Percentiles rank a stretch among this genome's conserved stretches.
phyloP scores from a whole-genome alignment of 2,113 vertebrate genomes.

The Orthonyx spaldingii region DNA sequence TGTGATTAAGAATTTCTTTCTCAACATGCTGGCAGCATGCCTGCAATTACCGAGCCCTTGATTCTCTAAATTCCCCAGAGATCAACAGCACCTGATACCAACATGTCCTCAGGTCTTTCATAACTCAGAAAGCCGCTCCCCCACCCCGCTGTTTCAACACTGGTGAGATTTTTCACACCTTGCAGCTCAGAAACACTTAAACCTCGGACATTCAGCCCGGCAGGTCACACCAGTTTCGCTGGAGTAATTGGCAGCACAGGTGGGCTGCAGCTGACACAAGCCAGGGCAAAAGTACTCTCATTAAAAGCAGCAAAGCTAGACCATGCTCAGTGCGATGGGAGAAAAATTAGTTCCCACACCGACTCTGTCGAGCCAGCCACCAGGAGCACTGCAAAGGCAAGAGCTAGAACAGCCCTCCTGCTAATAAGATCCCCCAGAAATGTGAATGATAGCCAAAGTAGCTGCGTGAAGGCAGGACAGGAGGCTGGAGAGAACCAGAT shows the following conservation, averaged over 20 bases:
- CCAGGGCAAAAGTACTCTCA: conserved; percentile 35
- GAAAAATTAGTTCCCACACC: not conserved
- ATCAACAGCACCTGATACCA: conserved; percentile 50
- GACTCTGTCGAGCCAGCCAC: not conserved
- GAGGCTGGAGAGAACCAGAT: not conserved
- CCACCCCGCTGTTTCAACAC: not conserved
- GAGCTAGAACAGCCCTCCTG: not conserved
- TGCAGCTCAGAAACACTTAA: conserved; percentile 36
- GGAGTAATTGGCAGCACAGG: conserved; percentile 60
- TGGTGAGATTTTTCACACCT: conserved; percentile 60
- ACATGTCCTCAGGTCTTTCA: conserved; percentile 2
- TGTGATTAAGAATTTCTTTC: conserved; percentile 44
- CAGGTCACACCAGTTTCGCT: conserved; percentile 9
- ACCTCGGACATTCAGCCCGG: conserved; percentile 7
- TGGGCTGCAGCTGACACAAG: conserved; percentile 44
- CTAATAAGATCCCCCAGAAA: conserved; percentile 14
- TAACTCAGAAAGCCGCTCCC: not conserved
- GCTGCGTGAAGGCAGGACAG: not conserved
- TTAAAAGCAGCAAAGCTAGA: conserved; percentile 48
- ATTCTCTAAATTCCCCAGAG: conserved; percentile 12
- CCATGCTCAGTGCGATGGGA: fast-evolving
- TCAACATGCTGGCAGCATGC: not conserved
- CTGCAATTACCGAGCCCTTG: conserved; percentile 50
- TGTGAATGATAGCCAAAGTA: not conserved
- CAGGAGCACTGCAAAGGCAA: not conserved